phyloP scores from a whole-genome alignment of 2,113 vertebrate species.

The Notiomystis cincta region DNA sequence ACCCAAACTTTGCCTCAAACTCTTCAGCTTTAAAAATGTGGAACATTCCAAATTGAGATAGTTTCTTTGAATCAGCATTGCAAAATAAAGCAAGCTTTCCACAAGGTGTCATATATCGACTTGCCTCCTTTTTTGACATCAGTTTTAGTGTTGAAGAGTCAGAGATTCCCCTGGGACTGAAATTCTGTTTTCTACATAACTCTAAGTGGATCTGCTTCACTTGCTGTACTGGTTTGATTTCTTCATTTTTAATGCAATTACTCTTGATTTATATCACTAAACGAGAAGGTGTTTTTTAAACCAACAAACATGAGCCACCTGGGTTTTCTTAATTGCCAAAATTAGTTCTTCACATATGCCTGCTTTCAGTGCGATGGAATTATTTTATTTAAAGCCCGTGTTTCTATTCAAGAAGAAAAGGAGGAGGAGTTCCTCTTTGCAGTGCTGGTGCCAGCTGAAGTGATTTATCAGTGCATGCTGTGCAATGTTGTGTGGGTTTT shows the following conservation, averaged over 20 bases:
- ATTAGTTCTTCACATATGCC: constrained; percentile 4
- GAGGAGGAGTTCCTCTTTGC: background rate
- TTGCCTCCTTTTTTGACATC: background rate
- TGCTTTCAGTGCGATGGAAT: background rate
- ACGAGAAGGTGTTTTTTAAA: constrained; percentile 16
- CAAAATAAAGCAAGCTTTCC: background rate
- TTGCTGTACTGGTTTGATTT: background rate
- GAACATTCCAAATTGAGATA: background rate
- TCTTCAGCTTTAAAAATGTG: background rate
- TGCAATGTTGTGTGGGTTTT: background rate
- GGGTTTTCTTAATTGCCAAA: constrained; percentile 24
- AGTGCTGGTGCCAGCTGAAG: background rate
- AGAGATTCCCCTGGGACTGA: background rate
- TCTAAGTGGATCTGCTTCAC: background rate
- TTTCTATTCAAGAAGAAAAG: background rate
- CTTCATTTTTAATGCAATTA: constrained; percentile 50
- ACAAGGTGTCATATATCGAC: background rate
- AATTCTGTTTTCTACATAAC: background rate
- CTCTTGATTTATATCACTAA: constrained; percentile 36
- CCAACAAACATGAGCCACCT: background rate
- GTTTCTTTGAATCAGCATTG: background rate
- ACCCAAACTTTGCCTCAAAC: background rate
- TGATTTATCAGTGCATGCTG: background rate
- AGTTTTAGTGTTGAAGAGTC: background rate
- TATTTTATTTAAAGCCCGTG: background rate